phyloP scores from a whole-genome alignment of 2,888 invertebrate species.

The Lottia gigantea region DNA sequence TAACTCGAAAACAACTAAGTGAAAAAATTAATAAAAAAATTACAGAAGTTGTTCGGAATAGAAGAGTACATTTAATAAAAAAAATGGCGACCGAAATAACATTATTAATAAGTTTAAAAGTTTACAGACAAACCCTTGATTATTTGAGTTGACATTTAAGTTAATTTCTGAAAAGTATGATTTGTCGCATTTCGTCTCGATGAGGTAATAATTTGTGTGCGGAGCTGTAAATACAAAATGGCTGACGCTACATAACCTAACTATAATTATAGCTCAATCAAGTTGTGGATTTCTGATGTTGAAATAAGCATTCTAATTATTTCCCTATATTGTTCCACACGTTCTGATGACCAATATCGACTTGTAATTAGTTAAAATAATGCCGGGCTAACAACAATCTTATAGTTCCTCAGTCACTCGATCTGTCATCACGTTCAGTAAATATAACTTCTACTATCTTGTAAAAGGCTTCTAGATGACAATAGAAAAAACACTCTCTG shows the following conservation, averaged over 20 bases:
- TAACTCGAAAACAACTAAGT: too few relatives aligned
- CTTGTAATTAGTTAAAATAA: constrained; percentile 6
- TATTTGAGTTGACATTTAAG: not conserved
- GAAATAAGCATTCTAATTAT: not conserved
- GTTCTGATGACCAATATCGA: not conserved
- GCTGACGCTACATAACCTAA: not conserved
- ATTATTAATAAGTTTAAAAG: too few relatives aligned
- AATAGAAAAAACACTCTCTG: too few relatives aligned
- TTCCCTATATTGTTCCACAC: not conserved
- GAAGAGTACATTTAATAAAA: too few relatives aligned
- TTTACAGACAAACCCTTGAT: too few relatives aligned
- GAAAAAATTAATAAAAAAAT: too few relatives aligned
- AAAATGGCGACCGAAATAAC: too few relatives aligned
- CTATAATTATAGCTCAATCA: not conserved
- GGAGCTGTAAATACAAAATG: constrained; percentile 1
- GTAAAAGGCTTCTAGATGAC: too few relatives aligned
- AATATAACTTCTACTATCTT: not conserved
- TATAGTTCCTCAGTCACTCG: not conserved
- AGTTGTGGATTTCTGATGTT: not conserved
- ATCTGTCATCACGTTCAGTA: not conserved
- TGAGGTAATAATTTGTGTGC: too few relatives aligned
- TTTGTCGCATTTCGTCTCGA: not conserved
- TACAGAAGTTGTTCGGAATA: too few relatives aligned
- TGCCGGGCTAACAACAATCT: not conserved
- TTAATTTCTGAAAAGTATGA: not conserved